Evolutionary conservation across 2,888 invertebrate species (phyloP).

Genomic region (Standfussiana lucernea): DNA sequence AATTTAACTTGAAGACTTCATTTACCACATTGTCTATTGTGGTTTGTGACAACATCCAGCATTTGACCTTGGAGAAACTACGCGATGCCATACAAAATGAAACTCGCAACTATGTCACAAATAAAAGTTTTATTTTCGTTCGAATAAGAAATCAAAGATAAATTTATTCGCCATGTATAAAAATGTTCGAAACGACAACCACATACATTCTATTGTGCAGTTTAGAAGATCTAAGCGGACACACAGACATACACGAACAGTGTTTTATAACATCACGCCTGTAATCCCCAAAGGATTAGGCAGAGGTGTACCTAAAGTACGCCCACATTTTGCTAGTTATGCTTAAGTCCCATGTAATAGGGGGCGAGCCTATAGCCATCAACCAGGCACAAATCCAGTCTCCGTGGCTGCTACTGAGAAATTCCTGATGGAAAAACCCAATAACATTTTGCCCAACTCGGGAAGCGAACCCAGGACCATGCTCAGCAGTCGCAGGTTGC

Average conservation of each 20-base stretch:
- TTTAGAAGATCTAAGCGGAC: background rate
- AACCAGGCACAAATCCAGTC: background rate
- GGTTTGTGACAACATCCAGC: slow-evolving; percentile 9
- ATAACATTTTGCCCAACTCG: no score
- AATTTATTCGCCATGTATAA: no score
- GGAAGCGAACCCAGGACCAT: background rate
- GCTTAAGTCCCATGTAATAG: background rate
- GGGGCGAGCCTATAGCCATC: background rate
- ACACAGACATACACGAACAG: background rate
- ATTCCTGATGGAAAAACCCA: no score
- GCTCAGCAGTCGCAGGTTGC: no score
- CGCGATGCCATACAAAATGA: background rate
- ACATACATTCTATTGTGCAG: background rate
- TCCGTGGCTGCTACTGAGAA: background rate
- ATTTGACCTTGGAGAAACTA: background rate
- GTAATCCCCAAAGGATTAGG: background rate
- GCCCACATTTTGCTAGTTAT: background rate
- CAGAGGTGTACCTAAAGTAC: background rate
- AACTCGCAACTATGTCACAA: background rate
- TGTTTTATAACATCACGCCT: background rate
- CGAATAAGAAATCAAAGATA: background rate
- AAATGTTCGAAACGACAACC: background rate
- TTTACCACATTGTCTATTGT: slow-evolving; percentile 8
- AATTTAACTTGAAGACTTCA: background rate
- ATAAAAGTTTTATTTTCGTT: background rate